Conservation (phyloP, 2,797 vertebrate species). For the Gobio occitaniae region DNA sequence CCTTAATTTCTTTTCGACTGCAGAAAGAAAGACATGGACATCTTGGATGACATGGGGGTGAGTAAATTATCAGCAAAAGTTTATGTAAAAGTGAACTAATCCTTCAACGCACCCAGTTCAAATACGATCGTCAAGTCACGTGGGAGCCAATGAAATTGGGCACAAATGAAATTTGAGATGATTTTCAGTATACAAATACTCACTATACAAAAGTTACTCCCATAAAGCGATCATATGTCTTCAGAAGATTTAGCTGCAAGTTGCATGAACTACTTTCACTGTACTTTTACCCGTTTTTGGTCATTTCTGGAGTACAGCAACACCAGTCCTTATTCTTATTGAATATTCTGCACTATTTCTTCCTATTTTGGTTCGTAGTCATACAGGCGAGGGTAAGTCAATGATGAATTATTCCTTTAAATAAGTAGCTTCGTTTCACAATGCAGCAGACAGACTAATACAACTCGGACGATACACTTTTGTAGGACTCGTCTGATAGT, state of each 20-base stretch:
- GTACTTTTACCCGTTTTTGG: neutral
- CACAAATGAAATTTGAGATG: neutral
- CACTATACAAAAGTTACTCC: neutral
- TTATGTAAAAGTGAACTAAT: too few species aligned
- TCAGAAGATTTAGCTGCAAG: neutral
- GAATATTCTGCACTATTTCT: neutral
- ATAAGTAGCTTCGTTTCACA: neutral
- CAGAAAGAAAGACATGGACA: too few species aligned
- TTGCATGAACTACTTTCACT: neutral
- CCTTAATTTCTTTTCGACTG: too few species aligned
- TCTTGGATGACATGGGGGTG: too few species aligned
- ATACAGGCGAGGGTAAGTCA: neutral
- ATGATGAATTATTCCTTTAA: slow-evolving; percentile 20
- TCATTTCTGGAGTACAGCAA: neutral
- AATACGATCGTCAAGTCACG: too few species aligned
- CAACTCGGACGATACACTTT: slow-evolving; percentile 33
- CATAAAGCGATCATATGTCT: neutral
- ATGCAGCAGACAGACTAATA: slow-evolving; percentile 34
- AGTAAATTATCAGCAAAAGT: too few species aligned
- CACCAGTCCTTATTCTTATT: neutral
- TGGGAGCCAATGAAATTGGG: too few species aligned
- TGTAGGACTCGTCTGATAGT: slow-evolving; percentile 42
- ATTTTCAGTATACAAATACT: too few species aligned
- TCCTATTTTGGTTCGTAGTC: neutral
- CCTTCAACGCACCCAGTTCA: too few species aligned